Base-by-base conservation (phyloP, 2,113 vertebrate species). In the Anolis sagrei region DNA sequence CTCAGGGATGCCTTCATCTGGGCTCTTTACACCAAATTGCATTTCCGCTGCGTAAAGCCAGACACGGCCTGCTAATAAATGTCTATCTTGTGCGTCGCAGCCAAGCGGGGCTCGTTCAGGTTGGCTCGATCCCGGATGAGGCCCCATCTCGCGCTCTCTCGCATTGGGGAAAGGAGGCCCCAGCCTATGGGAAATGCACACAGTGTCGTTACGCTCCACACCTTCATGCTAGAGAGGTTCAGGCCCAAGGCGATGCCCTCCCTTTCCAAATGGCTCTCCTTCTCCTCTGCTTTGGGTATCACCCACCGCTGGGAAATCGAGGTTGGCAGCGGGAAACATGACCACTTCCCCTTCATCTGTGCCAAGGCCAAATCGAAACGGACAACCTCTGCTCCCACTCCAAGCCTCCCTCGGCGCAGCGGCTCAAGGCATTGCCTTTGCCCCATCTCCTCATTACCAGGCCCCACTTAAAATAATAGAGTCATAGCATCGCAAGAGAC, bases 1-100 rank as follows among this genome's bases (percentile, higher is more conserved):
- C 39, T 19, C n/a, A n/a, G 44, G 83, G 51, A 54, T 19, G 18
- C 44, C 64, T 68, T 77, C 75, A 34, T 75, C 62, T 21, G 4
- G 66, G 62, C 73, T 82, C 79, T 70, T 70, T 82, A 76, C 73
- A 69, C 69, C 34, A 70, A 76, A 48, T 73, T 19, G 7, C 19
- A 58, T 82, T 87, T 87, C 73, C 32, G 48, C 79, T 44, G 58
- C 79, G 44, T 19, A 77, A 76, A 73, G 34, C 34, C 54, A 44
- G 79, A 76, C 44, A 76, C 19, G 44, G 73, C 36, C 44, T 19
- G 49, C 34, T 69, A 76, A 77, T 82, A 82, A 76, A 76, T 58
- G 14, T 29, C 73, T 39, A 14, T 34, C n/a, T 7, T 21, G 27
- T 16, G 32, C 51, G 19, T 39, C 58, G n/a, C 44, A 76, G 74